Base-by-base conservation (phyloP, 1,140 invertebrate species). In the Meloidogyne exigua region DNA sequence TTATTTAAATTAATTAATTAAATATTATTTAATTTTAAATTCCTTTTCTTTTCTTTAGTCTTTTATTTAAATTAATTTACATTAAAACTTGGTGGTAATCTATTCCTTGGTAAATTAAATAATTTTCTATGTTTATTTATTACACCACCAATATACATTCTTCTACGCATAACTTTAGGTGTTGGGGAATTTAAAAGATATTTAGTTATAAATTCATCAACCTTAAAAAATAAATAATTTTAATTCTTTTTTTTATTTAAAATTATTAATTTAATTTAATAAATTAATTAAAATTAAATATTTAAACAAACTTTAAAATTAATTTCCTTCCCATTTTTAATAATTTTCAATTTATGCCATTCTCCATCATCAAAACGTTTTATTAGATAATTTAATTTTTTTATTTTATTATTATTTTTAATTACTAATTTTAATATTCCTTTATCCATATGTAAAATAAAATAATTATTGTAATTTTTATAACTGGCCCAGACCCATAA, bases 131-230 rank as follows among this genome's bases (percentile, higher is more conserved):
- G 85, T 75, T 79, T 83, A 12, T 83, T 86, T 63, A 87, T 85
- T 23, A 87, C 83, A 42, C 85, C 85, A 32, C 85, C 85, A n/a
- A 87, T 80, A 72, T 79, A 87, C 83, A 87, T 84, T 65, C 86
- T 25, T 28, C 81, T 79, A 25, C 76, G 72, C 81, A 85, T 86
- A 13, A 87, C 85, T 49, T 84, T 81, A 18, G 85, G 84, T 32
- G 72, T 76, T 10, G 86, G 85, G 32, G 69, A 77, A 39, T 87
- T 80, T 32, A 67, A 70, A 49, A 86, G 63, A 13, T 70, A 44
- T 67, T 77, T 78, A 15, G 78, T n/a, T 26, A 44, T 15, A 36
- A 77, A 42, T 13, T 80, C 81, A 71, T 87, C 85, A 5, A 87
- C 74, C 42, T 79, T 64, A 18, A 82, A 75, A 15, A 28, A 73